Evolutionary conservation across 2,113 vertebrate species (phyloP).

Genomic region (Rhinoderma darwinii): DNA sequence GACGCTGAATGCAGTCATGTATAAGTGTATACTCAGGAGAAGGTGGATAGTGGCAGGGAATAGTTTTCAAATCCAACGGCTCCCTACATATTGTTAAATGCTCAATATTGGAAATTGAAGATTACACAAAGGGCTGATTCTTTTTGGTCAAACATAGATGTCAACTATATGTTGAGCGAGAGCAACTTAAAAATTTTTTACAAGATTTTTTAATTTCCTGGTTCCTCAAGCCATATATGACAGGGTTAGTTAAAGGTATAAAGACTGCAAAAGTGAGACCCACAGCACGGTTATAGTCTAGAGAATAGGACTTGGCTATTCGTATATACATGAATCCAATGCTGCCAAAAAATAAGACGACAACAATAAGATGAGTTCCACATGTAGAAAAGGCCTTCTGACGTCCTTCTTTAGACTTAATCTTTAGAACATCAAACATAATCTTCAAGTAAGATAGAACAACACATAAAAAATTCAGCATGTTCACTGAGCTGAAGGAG

Average conservation of each 20-base stretch:
- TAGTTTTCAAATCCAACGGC: too few species aligned
- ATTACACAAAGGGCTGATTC: too few species aligned
- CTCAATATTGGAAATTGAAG: too few species aligned
- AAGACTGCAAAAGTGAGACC: neutral
- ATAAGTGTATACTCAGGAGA: too few species aligned
- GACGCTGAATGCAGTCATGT: too few species aligned
- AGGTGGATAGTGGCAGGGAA: too few species aligned
- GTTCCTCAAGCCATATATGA: constrained; percentile 6
- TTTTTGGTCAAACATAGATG: too few species aligned
- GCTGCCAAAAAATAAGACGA: neutral
- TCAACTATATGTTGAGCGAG: neutral
- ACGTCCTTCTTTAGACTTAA: neutral
- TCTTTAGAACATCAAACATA: neutral
- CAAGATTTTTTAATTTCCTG: neutral
- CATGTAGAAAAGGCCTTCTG: neutral
- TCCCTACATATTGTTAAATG: too few species aligned
- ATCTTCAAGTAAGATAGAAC: neutral
- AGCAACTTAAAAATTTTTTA: neutral
- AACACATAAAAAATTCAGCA: neutral
- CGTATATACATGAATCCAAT: constrained; percentile 8
- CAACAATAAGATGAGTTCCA: neutral
- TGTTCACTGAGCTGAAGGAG: neutral
- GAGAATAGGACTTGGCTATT: neutral
- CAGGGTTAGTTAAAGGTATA: neutral
- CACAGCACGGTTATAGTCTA: neutral